Conservation (phyloP, 1,140 invertebrate genomes). For the Drosophila malerkotliana region DNA sequence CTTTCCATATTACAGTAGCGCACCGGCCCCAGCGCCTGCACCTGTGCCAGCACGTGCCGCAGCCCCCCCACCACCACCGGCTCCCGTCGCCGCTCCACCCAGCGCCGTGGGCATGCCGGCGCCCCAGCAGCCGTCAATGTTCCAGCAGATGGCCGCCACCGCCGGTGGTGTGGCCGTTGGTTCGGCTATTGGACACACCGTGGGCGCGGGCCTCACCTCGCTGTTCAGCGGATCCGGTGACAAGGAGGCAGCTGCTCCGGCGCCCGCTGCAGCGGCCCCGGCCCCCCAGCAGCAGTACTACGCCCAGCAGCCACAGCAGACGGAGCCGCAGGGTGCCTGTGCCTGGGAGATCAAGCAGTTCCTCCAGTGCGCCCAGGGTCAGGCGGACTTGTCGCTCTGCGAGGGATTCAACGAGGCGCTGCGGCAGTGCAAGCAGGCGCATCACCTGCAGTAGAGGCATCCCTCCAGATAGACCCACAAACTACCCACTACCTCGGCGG, state of each 20-base stretch:
- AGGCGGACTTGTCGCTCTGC: constrained; percentile 93
- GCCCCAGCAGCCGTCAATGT: constrained; percentile 81
- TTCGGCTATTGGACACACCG: constrained; percentile 93
- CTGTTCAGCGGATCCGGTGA: constrained; percentile 90
- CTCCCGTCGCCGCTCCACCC: constrained; percentile 69
- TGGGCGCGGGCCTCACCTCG: constrained; percentile 93
- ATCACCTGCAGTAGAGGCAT: constrained; percentile 72
- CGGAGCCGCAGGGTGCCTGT: constrained; percentile 88
- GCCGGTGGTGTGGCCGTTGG: constrained; percentile 95
- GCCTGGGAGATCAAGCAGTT: constrained; percentile 96
- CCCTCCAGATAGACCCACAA: not conserved
- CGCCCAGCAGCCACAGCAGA: constrained; percentile 82
- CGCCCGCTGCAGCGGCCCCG: constrained; percentile 76
- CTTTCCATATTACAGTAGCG: constrained; percentile 38
- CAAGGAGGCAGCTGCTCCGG: constrained; percentile 84
- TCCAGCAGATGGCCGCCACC: constrained; percentile 93
- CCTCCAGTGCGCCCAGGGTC: constrained; percentile 93
- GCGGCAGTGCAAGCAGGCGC: constrained; percentile 91
- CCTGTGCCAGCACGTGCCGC: constrained; percentile 79
- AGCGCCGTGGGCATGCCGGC: constrained; percentile 77
- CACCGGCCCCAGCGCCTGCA: constrained; percentile 48
- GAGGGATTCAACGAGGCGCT: constrained; percentile 97
- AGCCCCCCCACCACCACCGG: constrained; percentile 72
- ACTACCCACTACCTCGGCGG: constrained; percentile 1
- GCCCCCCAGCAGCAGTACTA: constrained; percentile 76